A percentile compares a stretch with the other conserved stretches of the same genome.
phyloP scores from a whole-genome alignment of 2,113 vertebrate genomes.

The Electrona antarctica region DNA sequence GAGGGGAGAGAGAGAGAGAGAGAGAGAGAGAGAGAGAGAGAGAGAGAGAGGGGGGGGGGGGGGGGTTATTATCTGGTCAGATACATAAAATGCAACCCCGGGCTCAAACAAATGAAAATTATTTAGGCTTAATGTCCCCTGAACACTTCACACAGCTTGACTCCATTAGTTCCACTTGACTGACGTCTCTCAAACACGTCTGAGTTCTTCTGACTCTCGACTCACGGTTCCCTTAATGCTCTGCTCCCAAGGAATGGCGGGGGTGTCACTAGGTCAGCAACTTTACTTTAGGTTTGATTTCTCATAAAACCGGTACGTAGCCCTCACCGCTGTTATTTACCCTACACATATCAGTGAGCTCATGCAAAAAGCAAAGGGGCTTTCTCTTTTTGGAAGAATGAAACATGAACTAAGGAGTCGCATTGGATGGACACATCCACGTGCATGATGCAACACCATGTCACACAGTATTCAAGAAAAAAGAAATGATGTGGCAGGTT shows the following conservation, averaged over 20 bases:
- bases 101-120: constrained; percentile 57
- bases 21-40: neutral
- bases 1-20: no score
- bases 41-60: constrained; percentile 26
- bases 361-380: constrained; percentile 7
- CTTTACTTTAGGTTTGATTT: constrained; percentile 26
- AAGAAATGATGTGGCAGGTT: constrained; percentile 4
- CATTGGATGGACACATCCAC: constrained; percentile 6
- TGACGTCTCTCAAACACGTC: constrained; percentile 59
- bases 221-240: constrained; percentile 36
- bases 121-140: constrained; percentile 63
- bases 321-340: constrained; percentile 25
- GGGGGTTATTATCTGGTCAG: constrained; percentile 22
- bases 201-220: constrained; percentile 1
- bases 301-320: neutral
- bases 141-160: constrained; percentile 65
- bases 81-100: constrained; percentile 41
- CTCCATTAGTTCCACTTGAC: constrained; percentile 68
- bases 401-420: constrained; percentile 29
- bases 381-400: constrained; percentile 11
- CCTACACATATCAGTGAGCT: constrained; percentile 40
- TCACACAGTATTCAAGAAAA: constrained; percentile 5
- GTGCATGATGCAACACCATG: constrained; percentile 43
- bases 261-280: constrained; percentile 66
- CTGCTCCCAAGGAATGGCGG: constrained; percentile 27